phyloP scores from a whole-genome alignment of 2,888 invertebrate genomes.

The Griposia aprilina region DNA sequence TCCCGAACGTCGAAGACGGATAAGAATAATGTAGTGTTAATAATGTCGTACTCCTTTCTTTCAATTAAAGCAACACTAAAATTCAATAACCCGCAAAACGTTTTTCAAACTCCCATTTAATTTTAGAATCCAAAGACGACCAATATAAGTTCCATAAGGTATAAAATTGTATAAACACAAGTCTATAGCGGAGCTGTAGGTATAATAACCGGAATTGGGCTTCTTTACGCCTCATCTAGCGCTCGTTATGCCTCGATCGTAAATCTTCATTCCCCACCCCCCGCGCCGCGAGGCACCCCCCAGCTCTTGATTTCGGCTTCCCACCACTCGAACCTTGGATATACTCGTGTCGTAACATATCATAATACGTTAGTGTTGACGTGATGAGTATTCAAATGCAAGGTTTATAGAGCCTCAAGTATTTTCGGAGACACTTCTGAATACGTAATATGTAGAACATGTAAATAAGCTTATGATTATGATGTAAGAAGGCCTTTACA shows the following conservation, averaged over 20 bases:
- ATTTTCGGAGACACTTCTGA: constrained; percentile 50
- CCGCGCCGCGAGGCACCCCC: constrained; percentile 55
- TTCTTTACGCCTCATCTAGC: constrained; percentile 90
- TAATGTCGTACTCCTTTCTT: not conserved
- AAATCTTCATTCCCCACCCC: constrained; percentile 88
- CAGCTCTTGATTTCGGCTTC: constrained; percentile 79
- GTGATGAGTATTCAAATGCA: constrained; percentile 71
- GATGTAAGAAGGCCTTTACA: constrained; percentile 7
- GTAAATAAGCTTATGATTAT: constrained; percentile 11
- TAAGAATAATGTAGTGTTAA: not conserved
- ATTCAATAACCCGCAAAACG: constrained; percentile 40
- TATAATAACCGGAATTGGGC: constrained; percentile 89
- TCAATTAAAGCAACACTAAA: constrained; percentile 27
- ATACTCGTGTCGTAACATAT: constrained; percentile 75
- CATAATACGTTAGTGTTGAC: constrained; percentile 78
- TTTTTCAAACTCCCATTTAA: constrained; percentile 23
- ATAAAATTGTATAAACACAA: constrained; percentile 73
- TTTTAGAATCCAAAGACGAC: constrained; percentile 59
- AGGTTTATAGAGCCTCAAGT: constrained; percentile 48
- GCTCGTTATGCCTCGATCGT: constrained; percentile 90
- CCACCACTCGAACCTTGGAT: constrained; percentile 81
- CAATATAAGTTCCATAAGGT: constrained; percentile 69
- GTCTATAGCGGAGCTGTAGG: constrained; percentile 77
- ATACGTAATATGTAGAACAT: constrained; percentile 46
- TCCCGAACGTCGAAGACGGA: not conserved